phyloP scores from a whole-genome alignment of 2,797 vertebrate genomes.

The Amblyopsis hoosieri region DNA sequence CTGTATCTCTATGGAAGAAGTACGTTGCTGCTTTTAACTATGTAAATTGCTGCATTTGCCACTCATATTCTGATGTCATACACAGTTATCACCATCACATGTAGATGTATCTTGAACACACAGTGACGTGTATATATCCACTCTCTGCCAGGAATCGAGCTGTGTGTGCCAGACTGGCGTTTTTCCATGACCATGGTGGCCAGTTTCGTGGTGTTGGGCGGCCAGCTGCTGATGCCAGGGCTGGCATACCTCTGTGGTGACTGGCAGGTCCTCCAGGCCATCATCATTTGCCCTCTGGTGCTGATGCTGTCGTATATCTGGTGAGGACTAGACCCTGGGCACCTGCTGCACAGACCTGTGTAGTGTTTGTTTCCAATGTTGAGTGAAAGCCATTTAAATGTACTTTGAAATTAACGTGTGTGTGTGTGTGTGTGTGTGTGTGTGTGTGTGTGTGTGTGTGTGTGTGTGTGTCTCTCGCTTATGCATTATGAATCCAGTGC shows the following conservation, averaged over 20 bases:
- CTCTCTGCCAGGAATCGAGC: slow-evolving; percentile 86
- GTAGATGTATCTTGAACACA: background rate
- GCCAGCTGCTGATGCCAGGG: slow-evolving; percentile 92
- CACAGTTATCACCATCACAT: background rate
- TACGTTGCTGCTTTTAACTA: too few species aligned
- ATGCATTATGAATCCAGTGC: background rate
- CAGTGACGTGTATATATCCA: background rate
- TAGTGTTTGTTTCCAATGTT: slow-evolving; percentile 2
- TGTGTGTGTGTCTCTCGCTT: background rate
- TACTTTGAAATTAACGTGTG: background rate
- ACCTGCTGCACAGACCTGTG: slow-evolving; percentile 3
- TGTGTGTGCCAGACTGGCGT: slow-evolving; percentile 89
- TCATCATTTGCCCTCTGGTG: slow-evolving; percentile 94
- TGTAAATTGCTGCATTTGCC: too few species aligned
- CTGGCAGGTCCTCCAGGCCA: slow-evolving; percentile 94
- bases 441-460: too few species aligned
- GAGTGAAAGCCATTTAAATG: slow-evolving; percentile 3
- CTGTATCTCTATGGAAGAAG: too few species aligned
- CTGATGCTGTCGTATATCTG: slow-evolving; percentile 93
- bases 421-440: background rate
- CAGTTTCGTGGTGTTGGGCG: slow-evolving; percentile 89
- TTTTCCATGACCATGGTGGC: slow-evolving; percentile 98
- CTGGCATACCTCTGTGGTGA: slow-evolving; percentile 90
- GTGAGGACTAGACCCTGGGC: slow-evolving; percentile 75
- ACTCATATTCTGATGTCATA: too few species aligned